Evolutionary conservation across 2,113 vertebrate species (phyloP).

Genomic region (Ascaphus truei): DNA sequence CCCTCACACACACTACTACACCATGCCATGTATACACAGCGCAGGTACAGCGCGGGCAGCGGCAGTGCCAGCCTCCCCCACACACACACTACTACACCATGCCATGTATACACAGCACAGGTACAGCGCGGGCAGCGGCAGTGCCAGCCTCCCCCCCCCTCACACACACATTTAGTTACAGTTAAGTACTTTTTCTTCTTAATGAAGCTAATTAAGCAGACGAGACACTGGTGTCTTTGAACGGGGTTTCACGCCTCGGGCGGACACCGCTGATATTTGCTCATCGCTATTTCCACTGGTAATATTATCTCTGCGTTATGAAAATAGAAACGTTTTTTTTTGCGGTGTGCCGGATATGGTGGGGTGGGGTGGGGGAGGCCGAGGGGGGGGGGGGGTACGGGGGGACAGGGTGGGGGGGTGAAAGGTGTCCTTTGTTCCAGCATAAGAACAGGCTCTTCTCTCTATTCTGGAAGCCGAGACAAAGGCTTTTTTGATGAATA

Average conservation of each 20-base stretch:
- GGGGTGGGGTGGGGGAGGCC: slow-evolving; percentile 1
- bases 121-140: neutral
- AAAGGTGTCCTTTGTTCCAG: slow-evolving; percentile 24
- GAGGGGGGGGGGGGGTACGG: neutral
- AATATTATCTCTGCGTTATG: slow-evolving; percentile 23
- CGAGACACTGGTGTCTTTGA: slow-evolving; percentile 21
- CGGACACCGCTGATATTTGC: neutral
- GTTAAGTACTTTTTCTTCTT: neutral
- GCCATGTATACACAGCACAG: neutral
- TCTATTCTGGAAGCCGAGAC: neutral
- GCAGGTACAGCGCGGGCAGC: neutral
- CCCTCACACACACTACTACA: neutral
- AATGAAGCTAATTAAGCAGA: slow-evolving; percentile 25
- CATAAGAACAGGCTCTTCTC: slow-evolving; percentile 5
- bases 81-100: neutral
- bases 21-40: neutral
- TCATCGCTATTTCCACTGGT: neutral
- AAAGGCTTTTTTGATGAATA: slow-evolving; percentile 21
- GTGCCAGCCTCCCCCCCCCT: neutral
- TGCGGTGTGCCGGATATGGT: slow-evolving; percentile 8
- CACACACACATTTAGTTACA: neutral
- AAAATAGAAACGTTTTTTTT: slow-evolving; percentile 15
- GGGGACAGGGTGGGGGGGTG: too few relatives aligned
- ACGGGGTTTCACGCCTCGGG: neutral
- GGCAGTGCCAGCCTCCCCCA: neutral